phyloP scores from a whole-genome alignment of 2,888 invertebrate genomes.

The Masnerella sp. region DNA sequence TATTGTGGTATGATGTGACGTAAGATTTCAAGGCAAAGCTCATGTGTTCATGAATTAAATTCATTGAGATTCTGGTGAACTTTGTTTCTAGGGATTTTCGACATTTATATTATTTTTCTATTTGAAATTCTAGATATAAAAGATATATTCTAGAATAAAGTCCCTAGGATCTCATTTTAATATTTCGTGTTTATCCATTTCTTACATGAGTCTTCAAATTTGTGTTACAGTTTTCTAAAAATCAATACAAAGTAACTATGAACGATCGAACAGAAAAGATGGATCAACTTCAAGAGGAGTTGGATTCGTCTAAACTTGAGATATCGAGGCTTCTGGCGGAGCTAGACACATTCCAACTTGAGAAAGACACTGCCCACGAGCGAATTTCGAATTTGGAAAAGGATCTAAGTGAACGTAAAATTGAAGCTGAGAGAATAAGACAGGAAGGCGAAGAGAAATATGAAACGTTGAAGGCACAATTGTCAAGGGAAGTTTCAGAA shows the following conservation, averaged over 20 bases:
- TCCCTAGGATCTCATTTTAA: no score
- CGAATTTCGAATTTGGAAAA: slow-evolving; percentile 68
- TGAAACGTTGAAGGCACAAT: slow-evolving; percentile 62
- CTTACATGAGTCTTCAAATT: no score
- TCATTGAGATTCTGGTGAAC: no score
- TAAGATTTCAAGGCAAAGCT: no score
- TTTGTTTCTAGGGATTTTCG: no score
- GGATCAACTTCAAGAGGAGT: slow-evolving; percentile 61
- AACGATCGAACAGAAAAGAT: slow-evolving; percentile 61
- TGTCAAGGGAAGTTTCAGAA: slow-evolving; percentile 67
- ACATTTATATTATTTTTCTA: no score
- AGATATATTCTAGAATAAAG: no score
- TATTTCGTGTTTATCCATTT: no score
- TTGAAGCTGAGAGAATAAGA: slow-evolving; percentile 63
- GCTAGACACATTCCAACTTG: slow-evolving; percentile 66
- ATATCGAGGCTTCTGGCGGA: slow-evolving; percentile 66
- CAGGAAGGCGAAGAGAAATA: slow-evolving; percentile 64
- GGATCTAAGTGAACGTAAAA: slow-evolving; percentile 63
- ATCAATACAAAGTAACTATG: slow-evolving; percentile 63
- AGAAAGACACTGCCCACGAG: slow-evolving; percentile 66
- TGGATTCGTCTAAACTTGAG: slow-evolving; percentile 65
- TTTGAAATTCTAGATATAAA: no score
- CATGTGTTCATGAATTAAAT: no score
- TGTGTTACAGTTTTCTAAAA: slow-evolving; percentile 60
- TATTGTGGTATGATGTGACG: no score